Base-by-base conservation (phyloP, 2,113 vertebrate genomes). In the Sigmodon hispidus region DNA sequence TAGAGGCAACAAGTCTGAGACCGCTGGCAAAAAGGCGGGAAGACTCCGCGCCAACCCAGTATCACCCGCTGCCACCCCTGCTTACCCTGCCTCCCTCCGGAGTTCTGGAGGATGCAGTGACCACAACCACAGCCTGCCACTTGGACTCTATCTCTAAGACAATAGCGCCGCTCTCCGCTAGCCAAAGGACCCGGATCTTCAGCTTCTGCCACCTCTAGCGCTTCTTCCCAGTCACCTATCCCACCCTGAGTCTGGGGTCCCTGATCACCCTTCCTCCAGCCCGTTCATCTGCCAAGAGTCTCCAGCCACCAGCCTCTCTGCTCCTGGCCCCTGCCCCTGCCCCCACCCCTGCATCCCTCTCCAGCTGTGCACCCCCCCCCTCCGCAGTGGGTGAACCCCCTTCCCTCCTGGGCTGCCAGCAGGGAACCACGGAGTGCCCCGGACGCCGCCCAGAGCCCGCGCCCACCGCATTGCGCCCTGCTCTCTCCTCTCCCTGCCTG, bases 141-240 rank as follows among this genome's bases (percentile, higher is more conserved):
- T 70, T 1, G 1, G 34, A 10, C 12, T 83, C 81, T 31, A 98
- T 97, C 93, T 90, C 55, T 86, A 48, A 83, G 97, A 93, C 98
- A 97, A 97, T 87, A 97, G 97, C 97, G 96, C 98, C 98, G 55
- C 97, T 97, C 89, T 80, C 90, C 13, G 98, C 90, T 73, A 5
- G 7, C 1, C 0, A 34, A 7, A 7, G 45, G 0, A 43, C 52
- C 7, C 4, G 0, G 4, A 11, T 9, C 0, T n/a, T 10, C 52
- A 63, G 52, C 75, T 4, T 22, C 5, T 0, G 21, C 52, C 40
- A 40, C 9, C 4, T 13, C 10, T 0, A 11, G 52, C 26, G 40
- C 76, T 4, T 9, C 45, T 4, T 24, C 40, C 81, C 34, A 0
- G 1, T 63, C 61, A 13, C 48, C 21, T n/a, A 31, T 29, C 57